Conservation (phyloP, 2,888 invertebrate genomes). For the Slavum lentiscoides region DNA sequence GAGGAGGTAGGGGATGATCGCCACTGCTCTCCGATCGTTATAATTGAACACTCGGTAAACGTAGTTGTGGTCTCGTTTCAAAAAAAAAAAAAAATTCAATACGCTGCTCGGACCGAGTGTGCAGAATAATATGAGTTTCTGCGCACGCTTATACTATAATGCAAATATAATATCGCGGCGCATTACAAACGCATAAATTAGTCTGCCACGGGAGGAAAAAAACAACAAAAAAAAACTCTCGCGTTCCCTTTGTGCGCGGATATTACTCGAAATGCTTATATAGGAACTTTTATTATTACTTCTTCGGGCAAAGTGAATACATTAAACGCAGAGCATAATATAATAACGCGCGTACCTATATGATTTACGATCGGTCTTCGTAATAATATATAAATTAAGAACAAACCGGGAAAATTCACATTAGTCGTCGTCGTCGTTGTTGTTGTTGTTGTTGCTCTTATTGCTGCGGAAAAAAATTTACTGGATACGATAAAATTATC, state of each 20-base stretch:
- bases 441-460: too few species aligned
- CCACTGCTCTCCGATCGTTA: too few species aligned
- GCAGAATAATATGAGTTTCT: background rate
- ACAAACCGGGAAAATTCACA: slow-evolving; percentile 24
- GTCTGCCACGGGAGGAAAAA: background rate
- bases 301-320: slow-evolving; percentile 18
- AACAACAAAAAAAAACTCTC: background rate
- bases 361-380: slow-evolving; percentile 14
- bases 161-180: slow-evolving; percentile 22
- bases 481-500: background rate
- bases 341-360: background rate
- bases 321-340: slow-evolving; percentile 11
- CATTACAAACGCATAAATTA: slow-evolving; percentile 39
- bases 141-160: slow-evolving; percentile 10
- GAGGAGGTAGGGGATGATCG: too few species aligned
- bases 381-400: slow-evolving; percentile 10
- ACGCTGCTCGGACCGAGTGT: too few species aligned
- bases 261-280: background rate
- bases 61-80: too few species aligned
- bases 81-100: too few species aligned
- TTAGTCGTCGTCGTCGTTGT: too few species aligned
- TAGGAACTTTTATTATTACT: slow-evolving; percentile 7
- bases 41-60: too few species aligned
- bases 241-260: slow-evolving; percentile 6
- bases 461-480: background rate